A percentile compares a stretch with the other conserved stretches of the same genome.
phyloP scores from a whole-genome alignment of 1,140 invertebrate genomes.

The Heliconius eleuchia region DNA sequence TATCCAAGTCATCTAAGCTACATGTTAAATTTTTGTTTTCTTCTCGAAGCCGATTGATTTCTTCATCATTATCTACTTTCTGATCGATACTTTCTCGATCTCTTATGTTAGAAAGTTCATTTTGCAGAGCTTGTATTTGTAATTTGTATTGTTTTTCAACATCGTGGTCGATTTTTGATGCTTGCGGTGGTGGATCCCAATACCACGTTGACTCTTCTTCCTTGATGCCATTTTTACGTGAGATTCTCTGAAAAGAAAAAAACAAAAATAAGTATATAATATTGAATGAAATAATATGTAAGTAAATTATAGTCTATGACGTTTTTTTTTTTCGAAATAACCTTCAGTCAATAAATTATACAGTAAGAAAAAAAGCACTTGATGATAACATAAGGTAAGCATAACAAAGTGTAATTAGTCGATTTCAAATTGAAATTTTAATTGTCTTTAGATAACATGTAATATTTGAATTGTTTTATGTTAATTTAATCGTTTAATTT shows the following conservation, averaged over 20 bases:
- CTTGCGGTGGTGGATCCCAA: conserved; percentile 78
- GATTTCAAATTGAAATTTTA: not conserved
- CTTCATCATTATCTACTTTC: conserved; percentile 50
- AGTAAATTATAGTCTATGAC: not conserved
- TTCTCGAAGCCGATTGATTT: conserved; percentile 67
- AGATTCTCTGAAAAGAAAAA: conserved; percentile 63
- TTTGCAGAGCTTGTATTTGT: conserved; percentile 67
- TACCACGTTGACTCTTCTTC: conserved; percentile 82
- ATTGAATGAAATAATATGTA: not conserved
- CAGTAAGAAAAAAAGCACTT: not conserved
- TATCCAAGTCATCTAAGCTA: conserved; percentile 87
- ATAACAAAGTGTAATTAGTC: not conserved
- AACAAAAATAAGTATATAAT: not conserved
- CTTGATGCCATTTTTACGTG: conserved; percentile 69
- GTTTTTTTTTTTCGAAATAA: not conserved
- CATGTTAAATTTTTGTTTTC: conserved; percentile 82
- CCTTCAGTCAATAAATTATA: not conserved
- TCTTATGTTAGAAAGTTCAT: conserved; percentile 73
- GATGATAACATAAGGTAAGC: not conserved
- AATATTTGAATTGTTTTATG: not conserved
- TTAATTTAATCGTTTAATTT: not conserved
- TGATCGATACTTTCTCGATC: conserved; percentile 48
- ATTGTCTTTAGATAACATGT: not conserved
- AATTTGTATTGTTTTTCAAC: conserved; percentile 59
- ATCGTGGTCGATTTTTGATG: conserved; percentile 49